Conservation (phyloP, 2,888 invertebrate species). For the Lochmaea capreae region DNA sequence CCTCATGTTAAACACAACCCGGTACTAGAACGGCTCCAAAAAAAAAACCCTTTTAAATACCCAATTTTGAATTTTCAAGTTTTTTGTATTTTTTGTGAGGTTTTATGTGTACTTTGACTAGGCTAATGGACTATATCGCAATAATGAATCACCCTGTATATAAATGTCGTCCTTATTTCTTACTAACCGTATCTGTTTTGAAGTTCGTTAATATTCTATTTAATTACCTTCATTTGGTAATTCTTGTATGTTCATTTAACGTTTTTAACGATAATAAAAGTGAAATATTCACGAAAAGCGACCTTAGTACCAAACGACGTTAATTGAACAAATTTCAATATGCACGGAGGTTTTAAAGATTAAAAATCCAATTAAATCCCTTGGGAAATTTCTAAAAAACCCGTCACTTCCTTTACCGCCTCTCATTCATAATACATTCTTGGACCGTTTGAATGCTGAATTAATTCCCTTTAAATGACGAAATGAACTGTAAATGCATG, state of each 20-base stretch:
- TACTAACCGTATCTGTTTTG: too few species aligned
- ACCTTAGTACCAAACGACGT: not conserved
- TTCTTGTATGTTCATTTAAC: not conserved
- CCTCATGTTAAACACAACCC: too few species aligned
- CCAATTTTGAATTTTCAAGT: too few species aligned
- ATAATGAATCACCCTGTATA: too few species aligned
- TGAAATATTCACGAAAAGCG: not conserved
- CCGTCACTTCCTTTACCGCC: not conserved
- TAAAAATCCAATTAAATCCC: not conserved
- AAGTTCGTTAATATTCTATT: too few species aligned
- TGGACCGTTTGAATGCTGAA: not conserved
- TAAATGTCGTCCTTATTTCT: too few species aligned
- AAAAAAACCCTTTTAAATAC: too few species aligned
- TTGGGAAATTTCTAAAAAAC: not conserved
- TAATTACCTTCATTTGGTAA: not conserved
- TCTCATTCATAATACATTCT: constrained; percentile 5
- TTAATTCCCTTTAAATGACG: constrained; percentile 22
- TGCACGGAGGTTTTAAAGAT: not conserved
- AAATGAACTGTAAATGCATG: constrained; percentile 28
- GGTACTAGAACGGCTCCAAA: too few species aligned
- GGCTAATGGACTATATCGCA: too few species aligned
- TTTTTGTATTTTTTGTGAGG: too few species aligned
- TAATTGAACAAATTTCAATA: not conserved
- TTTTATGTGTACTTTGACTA: too few species aligned
- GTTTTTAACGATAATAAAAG: not conserved